A percentile compares a stretch with the other conserved stretches of the same genome.
phyloP scores from a whole-genome alignment of 2,888 invertebrate genomes.

The Sympetrum striolatum region DNA sequence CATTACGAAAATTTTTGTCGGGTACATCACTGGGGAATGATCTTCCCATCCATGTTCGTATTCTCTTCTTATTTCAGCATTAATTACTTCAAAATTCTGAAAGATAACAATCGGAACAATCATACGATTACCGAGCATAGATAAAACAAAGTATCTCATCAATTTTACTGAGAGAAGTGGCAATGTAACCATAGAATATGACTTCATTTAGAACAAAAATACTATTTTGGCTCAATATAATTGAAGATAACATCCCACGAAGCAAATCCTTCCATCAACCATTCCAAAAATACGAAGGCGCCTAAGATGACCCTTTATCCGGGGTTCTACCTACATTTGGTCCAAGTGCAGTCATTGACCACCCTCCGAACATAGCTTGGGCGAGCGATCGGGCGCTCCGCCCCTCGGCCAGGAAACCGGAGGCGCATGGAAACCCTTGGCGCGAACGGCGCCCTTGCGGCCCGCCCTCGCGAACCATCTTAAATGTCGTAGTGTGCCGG shows the following conservation, averaged over 20 bases:
- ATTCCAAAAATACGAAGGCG: neutral
- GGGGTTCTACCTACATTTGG: neutral
- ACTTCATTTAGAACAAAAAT: no score
- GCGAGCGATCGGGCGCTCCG: neutral
- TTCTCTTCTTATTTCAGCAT: no score
- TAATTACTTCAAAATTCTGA: no score
- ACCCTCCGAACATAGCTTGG: neutral
- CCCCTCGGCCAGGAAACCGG: neutral
- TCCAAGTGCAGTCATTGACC: neutral
- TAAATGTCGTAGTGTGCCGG: constrained; percentile 16
- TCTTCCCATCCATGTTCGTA: no score
- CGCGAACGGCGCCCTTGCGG: neutral
- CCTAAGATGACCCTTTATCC: neutral
- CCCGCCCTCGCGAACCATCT: constrained; percentile 18
- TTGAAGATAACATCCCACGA: neutral
- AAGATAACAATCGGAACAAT: no score
- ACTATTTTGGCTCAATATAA: neutral
- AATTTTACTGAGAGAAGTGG: no score
- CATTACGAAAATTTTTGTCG: no score
- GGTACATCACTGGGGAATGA: no score
- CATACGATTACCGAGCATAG: no score
- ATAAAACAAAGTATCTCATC: no score
- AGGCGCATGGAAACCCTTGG: neutral
- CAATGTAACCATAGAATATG: no score
- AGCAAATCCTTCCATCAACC: neutral